Base-by-base conservation (phyloP, 2,888 invertebrate species). In the Leucania comma region DNA sequence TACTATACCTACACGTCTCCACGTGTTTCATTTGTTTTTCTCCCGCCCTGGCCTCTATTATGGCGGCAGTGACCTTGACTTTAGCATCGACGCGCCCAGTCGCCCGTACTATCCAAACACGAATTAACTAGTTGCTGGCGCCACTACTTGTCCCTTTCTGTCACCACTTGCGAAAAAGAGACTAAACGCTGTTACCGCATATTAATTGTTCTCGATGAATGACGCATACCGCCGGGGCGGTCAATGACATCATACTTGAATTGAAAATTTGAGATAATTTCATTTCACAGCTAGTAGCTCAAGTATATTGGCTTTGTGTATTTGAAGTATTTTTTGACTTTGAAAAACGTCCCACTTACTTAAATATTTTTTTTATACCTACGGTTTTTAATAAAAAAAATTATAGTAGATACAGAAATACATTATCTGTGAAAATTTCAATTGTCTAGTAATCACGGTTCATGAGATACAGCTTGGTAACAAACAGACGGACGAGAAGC, bases 31-130 rank as follows among this genome's bases (percentile, higher is more conserved):
- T n/a, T 29, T 35, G 35, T 35, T 26, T 46, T 26, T 2, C 50
- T 26, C 72, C 72, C 42, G 3, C 1, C 20, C 10, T 14, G 78
- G 78, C 78, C 78, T 78, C 72, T 50, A 57, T 32, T 12, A n/a
- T 42, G 17, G 42, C 1, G 20, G 6, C 8, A 56, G 0, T 46
- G 71, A 1, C 78, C 72, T 78, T 72, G 78, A 72, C 35, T 51
- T 56, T 35, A 8, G 50, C 66, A 22, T 14, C 22, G 12, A 42
- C 22, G 22, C 32, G 70, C 26, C 32, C 38, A 46, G 26, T 22
- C 32, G 70, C 26, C 32, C 38, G 38, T 42, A 17, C 26, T 46
- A 66, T 70, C 46, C 22, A 12, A 42, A 50, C 32, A 24, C 32
- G 3, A 70, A 35, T 26, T 35, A 26, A 42, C 42, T 20, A 6